Evolutionary conservation across 2,888 invertebrate genomes (phyloP), one percentile per base, ranked within the genome.

Genomic region (Pardosa pseudoannulata): DNA sequence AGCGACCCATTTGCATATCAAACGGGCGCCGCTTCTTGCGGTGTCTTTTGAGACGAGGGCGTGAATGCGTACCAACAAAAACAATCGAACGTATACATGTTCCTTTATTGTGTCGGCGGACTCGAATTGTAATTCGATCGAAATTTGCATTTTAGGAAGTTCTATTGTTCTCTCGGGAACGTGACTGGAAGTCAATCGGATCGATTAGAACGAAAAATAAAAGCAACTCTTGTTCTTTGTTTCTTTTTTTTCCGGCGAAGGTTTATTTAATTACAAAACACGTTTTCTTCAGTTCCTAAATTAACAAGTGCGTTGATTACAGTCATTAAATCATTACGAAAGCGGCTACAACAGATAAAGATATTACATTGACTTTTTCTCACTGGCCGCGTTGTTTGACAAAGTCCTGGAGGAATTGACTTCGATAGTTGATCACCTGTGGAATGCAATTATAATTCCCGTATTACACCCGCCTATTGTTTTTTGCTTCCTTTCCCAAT

Each of bases 291-390:
- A 11, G 32, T 67, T 6, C 32, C 19, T 56, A 56, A 56, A 74
- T 81, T 81, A 81, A 68, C 39, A 56, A 65, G 72, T 16, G 32
- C 5, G 62, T 76, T 71, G 36, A 83, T 83, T 76, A 83, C 75
- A 72, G 82, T 83, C 68, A 83, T 83, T 83, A 83, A 76, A 76
- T 76, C 71, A 72, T 76, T 72, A 76, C 23, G 56, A 19, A 23
- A 23, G 23, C 5, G 1, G 23, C 3, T 6, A 16, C 23, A 56
- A 56, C 16, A 5, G 56, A n/a, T n/a, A n/a, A n/a, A 56, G 56
- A 56, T 56, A 56, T 46, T 36, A 36, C 9, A 36, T 7, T 36
- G 36, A 9, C 6, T 36, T 9, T 36, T 36, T 36, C 6, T 36
- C 9, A 9, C 36, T 36, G 36, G 5, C 36, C 9, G 36, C 6